phyloP scores from a whole-genome alignment of 2,113 vertebrate genomes.

The Brachyhypopomus occidentalis region DNA sequence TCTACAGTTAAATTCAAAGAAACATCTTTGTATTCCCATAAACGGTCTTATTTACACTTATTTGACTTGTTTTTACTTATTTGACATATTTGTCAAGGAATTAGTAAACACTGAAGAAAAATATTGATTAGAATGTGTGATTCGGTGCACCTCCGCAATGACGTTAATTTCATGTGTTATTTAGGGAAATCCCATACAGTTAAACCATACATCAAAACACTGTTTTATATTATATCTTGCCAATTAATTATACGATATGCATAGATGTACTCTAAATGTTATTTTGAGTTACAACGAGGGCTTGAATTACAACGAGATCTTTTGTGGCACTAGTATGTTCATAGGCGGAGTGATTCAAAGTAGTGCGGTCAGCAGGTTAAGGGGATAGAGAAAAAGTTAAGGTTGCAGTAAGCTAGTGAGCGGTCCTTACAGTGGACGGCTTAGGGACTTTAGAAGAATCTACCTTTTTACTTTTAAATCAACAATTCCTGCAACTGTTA shows the following conservation, averaged over 20 bases:
- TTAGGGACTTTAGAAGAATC: constrained; percentile 52
- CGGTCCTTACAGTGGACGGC: constrained; percentile 64
- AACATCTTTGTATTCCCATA: too few species aligned
- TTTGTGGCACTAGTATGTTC: constrained; percentile 27
- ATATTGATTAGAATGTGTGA: too few species aligned
- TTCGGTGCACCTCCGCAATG: not conserved
- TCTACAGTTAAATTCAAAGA: too few species aligned
- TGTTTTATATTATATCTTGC: not conserved
- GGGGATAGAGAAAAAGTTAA: constrained; percentile 67
- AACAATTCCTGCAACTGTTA: constrained; percentile 28
- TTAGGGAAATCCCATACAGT: not conserved
- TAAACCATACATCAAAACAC: not conserved
- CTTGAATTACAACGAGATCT: not conserved
- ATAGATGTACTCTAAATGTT: too few species aligned
- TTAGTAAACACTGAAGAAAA: too few species aligned
- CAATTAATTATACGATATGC: too few species aligned
- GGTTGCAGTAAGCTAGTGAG: constrained; percentile 67
- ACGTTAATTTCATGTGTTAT: not conserved
- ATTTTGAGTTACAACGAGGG: not conserved
- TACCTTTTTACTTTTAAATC: constrained; percentile 14
- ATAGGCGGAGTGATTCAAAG: constrained; percentile 56
- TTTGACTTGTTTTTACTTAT: too few species aligned
- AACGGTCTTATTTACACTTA: too few species aligned
- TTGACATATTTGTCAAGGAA: too few species aligned
- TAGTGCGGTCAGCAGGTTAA: constrained; percentile 72